Base-by-base conservation (phyloP, 2,113 vertebrate species). In the Indicator maculatus region DNA sequence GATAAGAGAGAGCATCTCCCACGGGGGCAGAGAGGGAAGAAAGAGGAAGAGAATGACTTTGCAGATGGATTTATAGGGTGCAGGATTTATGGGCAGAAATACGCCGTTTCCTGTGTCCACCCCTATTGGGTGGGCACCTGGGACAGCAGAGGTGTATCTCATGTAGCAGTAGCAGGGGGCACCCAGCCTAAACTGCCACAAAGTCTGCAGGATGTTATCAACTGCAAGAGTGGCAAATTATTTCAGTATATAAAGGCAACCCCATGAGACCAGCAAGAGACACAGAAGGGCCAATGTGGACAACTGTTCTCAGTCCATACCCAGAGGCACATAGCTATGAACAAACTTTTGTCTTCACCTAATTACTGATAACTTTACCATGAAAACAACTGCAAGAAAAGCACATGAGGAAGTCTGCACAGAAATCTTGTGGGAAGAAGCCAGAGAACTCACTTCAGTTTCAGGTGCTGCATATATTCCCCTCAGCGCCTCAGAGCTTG, bases 401-500 rank as follows among this genome's bases (percentile, higher is more conserved):
- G 27, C 23, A 77, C 13, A 36, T 5, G 20, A 23, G 9, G 36
- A 83, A 83, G 21, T 33, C 20, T 59, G 66, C 31, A 58, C 6
- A 61, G 78, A 93, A 88, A 76, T 70, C 66, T 38, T 41, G 36
- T 12, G 28, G 61, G 24, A 90, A 39, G n/a, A 83, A 86, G 27
- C 24, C 19, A 91, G 9, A 91, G 16, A 82, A 95, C 97, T 98
- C 96, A 99, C 99, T 97, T 99, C 99, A 8, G 97, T 98, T 94
- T 99, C 98, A 4, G 98, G 98, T 85, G 98, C 95, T 76, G 97
- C 98, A 26, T 98, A 98, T 96, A 98, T 98, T 65, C 99, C 99
- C 78, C 97, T 94, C 95, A 99, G 97, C 0, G 99, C 99, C 11
- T 99, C 98, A 21, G 99, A 99, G 95, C 98, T 99, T 19, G 99